Evolutionary conservation across 2,113 vertebrate species (phyloP).

Genomic region (Cavia aperea): DNA sequence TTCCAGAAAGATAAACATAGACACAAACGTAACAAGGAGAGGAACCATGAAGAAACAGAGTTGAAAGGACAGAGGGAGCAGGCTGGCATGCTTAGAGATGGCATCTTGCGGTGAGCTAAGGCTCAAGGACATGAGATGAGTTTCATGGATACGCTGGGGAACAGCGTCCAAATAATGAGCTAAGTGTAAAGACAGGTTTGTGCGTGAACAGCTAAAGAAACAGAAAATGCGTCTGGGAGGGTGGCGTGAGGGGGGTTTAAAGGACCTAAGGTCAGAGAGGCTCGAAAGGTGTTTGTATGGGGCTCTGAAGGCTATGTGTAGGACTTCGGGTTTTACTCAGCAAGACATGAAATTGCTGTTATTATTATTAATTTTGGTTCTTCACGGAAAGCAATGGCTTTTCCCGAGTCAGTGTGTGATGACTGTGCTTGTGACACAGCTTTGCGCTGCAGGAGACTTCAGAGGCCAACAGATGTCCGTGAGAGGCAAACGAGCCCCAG

Average conservation of each 20-base stretch:
- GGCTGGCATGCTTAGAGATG: not conserved
- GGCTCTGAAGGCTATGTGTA: not conserved
- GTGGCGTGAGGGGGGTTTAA: not conserved
- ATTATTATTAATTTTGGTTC: too few relatives aligned
- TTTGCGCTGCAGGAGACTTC: not conserved
- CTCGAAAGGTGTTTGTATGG: not conserved
- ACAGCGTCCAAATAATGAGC: not conserved
- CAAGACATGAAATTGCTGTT: not conserved
- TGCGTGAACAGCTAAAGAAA: not conserved
- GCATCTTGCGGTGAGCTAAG: not conserved
- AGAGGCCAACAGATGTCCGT: conserved; percentile 13
- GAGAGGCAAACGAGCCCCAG: conserved; percentile 39
- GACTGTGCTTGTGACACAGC: not conserved
- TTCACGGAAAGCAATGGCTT: not conserved
- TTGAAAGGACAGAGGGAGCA: not conserved
- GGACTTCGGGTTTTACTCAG: conserved; percentile 1
- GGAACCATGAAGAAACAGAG: not conserved
- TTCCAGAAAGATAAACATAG: conserved; percentile 1
- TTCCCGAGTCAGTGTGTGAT: not conserved
- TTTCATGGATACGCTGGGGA: not conserved
- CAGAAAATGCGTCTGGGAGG: not conserved
- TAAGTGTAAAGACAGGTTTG: not conserved
- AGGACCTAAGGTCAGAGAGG: not conserved
- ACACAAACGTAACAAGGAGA: not conserved
- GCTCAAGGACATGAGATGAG: not conserved